Evolutionary conservation across 2,888 invertebrate species (phyloP).

Genomic region (Arge pagana): DNA sequence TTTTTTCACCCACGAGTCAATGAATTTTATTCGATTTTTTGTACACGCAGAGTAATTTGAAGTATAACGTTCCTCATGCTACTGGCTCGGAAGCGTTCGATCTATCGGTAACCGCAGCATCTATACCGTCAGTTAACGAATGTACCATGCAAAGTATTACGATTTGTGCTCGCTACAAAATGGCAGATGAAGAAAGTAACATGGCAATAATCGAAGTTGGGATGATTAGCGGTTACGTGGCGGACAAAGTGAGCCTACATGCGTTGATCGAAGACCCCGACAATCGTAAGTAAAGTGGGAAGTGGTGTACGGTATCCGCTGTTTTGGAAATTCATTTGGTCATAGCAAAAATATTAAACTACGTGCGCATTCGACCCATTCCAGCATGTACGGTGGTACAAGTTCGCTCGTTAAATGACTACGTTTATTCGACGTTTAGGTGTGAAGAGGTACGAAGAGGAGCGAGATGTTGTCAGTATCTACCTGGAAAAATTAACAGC

Average conservation of each 20-base stretch:
- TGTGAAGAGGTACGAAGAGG: conserved; percentile 62
- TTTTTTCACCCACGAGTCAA: not conserved
- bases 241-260: conserved; percentile 65
- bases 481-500: conserved; percentile 62
- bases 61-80: conserved; percentile 61
- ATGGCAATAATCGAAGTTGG: conserved; percentile 64
- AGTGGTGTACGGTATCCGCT: too few relatives aligned
- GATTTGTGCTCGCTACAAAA: conserved; percentile 49
- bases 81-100: conserved; percentile 62
- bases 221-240: conserved; percentile 68
- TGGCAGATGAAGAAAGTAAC: conserved; percentile 61
- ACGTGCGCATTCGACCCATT: too few relatives aligned
- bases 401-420: too few relatives aligned
- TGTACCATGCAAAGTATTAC: conserved; percentile 58
- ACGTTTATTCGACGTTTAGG: too few relatives aligned
- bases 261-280: conserved; percentile 58
- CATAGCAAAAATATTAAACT: too few relatives aligned
- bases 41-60: conserved; percentile 55
- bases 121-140: conserved; percentile 57
- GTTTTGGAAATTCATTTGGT: too few relatives aligned
- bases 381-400: too few relatives aligned
- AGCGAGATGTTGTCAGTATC: conserved; percentile 59
- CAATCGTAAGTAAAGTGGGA: conserved; percentile 56
- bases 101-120: conserved; percentile 57
- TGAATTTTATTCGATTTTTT: conserved; percentile 1